phyloP scores from a whole-genome alignment of 2,888 invertebrate genomes.

The Nycteola revayana region DNA sequence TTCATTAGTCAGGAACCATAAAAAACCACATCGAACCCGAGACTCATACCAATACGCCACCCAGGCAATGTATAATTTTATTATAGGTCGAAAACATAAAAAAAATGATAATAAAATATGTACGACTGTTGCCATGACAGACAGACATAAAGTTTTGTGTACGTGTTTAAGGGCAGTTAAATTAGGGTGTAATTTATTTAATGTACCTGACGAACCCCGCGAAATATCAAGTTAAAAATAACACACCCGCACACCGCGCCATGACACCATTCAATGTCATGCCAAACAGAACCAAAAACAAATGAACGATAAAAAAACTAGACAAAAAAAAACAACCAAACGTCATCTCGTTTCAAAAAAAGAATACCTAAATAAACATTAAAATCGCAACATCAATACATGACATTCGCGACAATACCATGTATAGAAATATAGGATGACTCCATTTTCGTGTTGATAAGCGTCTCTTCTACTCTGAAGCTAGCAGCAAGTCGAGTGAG shows the following conservation, averaged over 20 bases:
- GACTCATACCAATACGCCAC: too few relatives aligned
- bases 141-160: slow-evolving; percentile 1
- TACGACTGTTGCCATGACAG: slow-evolving; percentile 10
- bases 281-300: slow-evolving; percentile 51
- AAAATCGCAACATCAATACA: slow-evolving; percentile 15
- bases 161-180: slow-evolving; percentile 13
- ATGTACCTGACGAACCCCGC: slow-evolving; percentile 12
- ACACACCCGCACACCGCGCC: slow-evolving; percentile 41
- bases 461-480: slow-evolving; percentile 50
- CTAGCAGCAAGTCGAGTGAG: slow-evolving; percentile 40
- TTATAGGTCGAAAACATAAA: too few relatives aligned
- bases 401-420: slow-evolving; percentile 36
- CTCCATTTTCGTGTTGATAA: slow-evolving; percentile 52
- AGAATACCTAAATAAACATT: slow-evolving; percentile 1
- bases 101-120: too few relatives aligned
- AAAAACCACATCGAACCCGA: too few relatives aligned
- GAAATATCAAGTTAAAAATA: slow-evolving; percentile 35
- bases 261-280: slow-evolving; percentile 30
- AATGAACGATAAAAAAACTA: slow-evolving; percentile 3
- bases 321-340: slow-evolving; percentile 2
- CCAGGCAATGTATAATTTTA: too few relatives aligned
- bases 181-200: slow-evolving; percentile 28
- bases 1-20: too few relatives aligned
- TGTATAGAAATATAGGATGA: slow-evolving; percentile 52
- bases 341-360: neutral